Evolutionary conservation across 2,888 invertebrate species (phyloP), one percentile per base, ranked within the genome.

Genomic region (Petrolisthes manimaculis): DNA sequence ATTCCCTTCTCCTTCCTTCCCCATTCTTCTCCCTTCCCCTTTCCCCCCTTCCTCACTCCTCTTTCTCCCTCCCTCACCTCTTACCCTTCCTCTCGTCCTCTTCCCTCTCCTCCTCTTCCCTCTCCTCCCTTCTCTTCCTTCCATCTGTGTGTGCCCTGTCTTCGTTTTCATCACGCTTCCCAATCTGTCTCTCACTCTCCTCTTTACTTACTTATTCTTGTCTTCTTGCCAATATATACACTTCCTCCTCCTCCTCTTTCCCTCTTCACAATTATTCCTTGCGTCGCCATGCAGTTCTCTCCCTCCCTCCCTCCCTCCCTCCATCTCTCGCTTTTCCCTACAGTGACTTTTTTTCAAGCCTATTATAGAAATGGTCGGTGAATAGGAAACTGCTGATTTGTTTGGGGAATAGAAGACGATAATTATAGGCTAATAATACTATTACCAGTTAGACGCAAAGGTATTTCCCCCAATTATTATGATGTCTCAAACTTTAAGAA

Each of bases 51-150:
- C 21, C 84, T 18, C 18, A 5, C n/a, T 74, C n/a, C 18, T 74
- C 74, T 37, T 74, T 3, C 51, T 67, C 82, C 55, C 80, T 21
- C 61, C n/a, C 18, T 80, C 80, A 14, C 80, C 3, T n/a, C 80
- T 80, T 56, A 8, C 69, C 37, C 24, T 82, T 74, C n/a, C 71
- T n/a, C 37, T 37, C 74, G 21, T 21, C 74, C 21, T 74, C 74
- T 74, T 37, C n/a, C n/a, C n/a, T 37, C 37, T 37, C 21, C 18
- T 24, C 75, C 54, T 8, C n/a, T 21, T 18, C 14, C 21, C 21
- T 21, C 75, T 21, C 75, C 21, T 75, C 21, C 67, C 67, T 67
- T 18, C 67, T 3, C 67, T 18, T 18, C 67, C 67, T 67, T 14
- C n/a, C 9, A 8, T 21, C 53, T 1, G 3, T 18, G 53, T 21